Percentiles rank a stretch among this genome's conserved stretches.
Conservation (phyloP, 1,140 invertebrate species). For the Drosophila kanapiae region DNA sequence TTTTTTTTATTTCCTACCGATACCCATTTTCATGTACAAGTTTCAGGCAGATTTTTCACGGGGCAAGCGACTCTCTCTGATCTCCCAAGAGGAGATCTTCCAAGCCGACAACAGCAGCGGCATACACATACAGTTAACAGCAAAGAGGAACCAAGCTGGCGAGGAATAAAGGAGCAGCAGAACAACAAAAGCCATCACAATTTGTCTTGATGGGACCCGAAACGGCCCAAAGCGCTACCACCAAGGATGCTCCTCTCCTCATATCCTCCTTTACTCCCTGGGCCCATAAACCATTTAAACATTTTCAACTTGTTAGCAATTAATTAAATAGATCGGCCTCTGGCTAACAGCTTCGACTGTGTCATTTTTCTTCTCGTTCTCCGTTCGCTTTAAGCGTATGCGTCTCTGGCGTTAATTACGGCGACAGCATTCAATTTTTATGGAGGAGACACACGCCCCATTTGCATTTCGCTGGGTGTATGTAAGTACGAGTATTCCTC, state of each 20-base stretch:
- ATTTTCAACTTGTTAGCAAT: conserved; percentile 82
- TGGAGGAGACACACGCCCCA: conserved; percentile 77
- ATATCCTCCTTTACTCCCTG: background rate
- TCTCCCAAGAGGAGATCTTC: background rate
- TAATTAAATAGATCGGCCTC: conserved; percentile 81
- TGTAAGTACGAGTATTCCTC: background rate
- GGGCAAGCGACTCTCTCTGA: conserved; percentile 13
- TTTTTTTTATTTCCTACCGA: too few species aligned
- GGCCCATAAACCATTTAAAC: conserved; percentile 77
- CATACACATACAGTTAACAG: background rate
- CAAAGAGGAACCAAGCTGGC: conserved; percentile 6
- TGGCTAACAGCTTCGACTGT: conserved; percentile 67
- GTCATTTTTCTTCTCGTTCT: conserved; percentile 66
- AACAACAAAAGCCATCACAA: conserved; percentile 64
- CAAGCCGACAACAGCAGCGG: background rate
- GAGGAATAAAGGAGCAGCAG: background rate
- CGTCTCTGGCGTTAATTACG: conserved; percentile 62
- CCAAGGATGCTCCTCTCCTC: conserved; percentile 32
- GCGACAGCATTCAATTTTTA: conserved; percentile 75
- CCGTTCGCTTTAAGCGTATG: background rate
- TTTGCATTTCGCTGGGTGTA: conserved; percentile 49
- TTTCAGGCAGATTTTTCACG: background rate
- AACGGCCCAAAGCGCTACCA: conserved; percentile 61
- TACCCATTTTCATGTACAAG: too few species aligned
- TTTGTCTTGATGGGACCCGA: conserved; percentile 68